A percentile compares a stretch with the other conserved stretches of the same genome.
Evolutionary conservation across 2,113 vertebrate species (phyloP).

Genomic region (Cebus imitator): DNA sequence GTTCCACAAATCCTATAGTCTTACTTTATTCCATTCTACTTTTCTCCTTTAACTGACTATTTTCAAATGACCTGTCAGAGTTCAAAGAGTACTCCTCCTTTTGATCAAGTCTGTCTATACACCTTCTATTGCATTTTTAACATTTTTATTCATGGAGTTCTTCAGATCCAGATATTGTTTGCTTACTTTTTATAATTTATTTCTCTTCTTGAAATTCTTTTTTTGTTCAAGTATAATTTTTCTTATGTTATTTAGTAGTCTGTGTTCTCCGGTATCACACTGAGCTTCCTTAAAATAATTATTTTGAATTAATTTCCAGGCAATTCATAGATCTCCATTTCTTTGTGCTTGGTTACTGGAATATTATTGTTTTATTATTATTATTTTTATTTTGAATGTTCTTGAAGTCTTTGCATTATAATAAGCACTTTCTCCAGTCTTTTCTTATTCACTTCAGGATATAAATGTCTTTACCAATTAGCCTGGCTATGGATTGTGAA

Average conservation of each 20-base stretch:
- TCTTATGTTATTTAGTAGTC: neutral
- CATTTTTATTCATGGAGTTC: neutral
- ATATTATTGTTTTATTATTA: neutral
- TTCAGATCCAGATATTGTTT: too few relatives aligned
- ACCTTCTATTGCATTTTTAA: neutral
- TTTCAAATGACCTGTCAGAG: neutral
- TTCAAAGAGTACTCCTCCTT: neutral
- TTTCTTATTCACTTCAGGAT: neutral
- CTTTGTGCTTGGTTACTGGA: neutral
- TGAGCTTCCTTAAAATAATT: neutral
- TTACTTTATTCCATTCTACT: neutral
- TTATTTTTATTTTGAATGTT: neutral
- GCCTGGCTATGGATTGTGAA: neutral
- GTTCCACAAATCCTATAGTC: neutral
- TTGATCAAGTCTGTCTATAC: neutral
- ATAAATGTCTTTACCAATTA: neutral
- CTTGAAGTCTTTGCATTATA: neutral
- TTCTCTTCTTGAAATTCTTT: neutral
- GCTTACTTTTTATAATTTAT: neutral
- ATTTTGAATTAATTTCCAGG: neutral
- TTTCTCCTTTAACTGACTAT: neutral
- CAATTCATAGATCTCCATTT: neutral
- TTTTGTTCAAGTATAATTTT: neutral
- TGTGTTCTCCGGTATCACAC: neutral
- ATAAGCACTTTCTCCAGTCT: neutral